These are phyloP conservation scores for Drosophila infuscata DNA, from an alignment of 2,888 invertebrate species.

Conservation along the genomic window DNA sequence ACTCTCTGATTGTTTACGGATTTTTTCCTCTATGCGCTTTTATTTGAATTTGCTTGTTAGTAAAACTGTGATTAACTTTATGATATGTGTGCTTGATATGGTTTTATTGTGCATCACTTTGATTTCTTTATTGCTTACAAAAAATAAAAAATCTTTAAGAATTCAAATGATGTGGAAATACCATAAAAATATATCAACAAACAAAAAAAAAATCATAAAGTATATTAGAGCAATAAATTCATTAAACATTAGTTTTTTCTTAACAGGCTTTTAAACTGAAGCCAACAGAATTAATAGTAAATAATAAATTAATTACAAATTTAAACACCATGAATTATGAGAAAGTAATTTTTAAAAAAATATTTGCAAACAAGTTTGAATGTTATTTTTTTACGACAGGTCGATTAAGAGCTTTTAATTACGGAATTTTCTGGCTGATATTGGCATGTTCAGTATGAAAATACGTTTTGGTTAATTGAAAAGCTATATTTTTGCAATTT, in stretches of 20 bases:
- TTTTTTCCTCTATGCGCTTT: slow-evolving; percentile 12
- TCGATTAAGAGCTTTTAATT: not conserved
- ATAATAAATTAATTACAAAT: not conserved
- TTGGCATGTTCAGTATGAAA: not conserved
- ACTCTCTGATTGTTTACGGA: slow-evolving; percentile 25
- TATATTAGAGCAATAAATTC: not conserved
- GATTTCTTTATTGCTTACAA: not conserved
- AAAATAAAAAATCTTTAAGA: not conserved
- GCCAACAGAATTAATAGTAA: not conserved
- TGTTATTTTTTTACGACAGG: not conserved
- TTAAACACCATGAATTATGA: not conserved
- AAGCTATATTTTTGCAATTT: not conserved
- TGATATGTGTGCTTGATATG: not conserved
- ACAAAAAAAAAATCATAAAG: not conserved
- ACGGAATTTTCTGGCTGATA: not conserved
- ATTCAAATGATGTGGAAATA: not conserved
- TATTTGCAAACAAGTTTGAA: not conserved
- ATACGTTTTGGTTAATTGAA: not conserved
- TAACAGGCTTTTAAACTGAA: not conserved
- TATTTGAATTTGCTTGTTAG: slow-evolving; percentile 9
- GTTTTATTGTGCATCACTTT: not conserved
- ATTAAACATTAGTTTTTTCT: not conserved
- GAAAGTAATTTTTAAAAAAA: not conserved
- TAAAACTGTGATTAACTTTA: slow-evolving; percentile 25
- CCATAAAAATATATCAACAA: not conserved